These are phyloP conservation scores for Beaufortia kweichowensis DNA, from an alignment of 2,113 vertebrate species.

Conservation along the genomic window DNA sequence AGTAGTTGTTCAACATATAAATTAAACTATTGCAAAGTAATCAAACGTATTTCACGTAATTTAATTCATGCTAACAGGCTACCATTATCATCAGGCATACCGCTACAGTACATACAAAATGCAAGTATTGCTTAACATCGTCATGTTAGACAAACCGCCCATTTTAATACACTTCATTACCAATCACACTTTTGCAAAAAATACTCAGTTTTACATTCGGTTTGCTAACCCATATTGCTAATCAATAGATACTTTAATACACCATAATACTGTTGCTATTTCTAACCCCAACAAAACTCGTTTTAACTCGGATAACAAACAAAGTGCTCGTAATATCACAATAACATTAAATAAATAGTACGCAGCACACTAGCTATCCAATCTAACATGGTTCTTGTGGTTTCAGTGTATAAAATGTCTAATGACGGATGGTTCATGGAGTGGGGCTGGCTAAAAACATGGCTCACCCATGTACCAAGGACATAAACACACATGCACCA, in stretches of 20 bases:
- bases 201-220: conserved; percentile 9
- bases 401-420: neutral
- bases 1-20: neutral
- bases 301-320: neutral
- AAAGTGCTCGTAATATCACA: neutral
- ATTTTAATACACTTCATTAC: neutral
- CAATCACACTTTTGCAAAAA: neutral
- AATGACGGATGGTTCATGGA: conserved; percentile 7
- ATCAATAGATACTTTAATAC: conserved; percentile 11
- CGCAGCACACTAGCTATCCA: neutral
- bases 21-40: neutral
- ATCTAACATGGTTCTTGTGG: neutral
- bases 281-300: neutral
- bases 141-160: neutral
- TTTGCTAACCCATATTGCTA: conserved; percentile 31
- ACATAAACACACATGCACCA: neutral
- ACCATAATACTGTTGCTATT: conserved; percentile 22
- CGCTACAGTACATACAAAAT: neutral
- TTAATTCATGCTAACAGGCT: conserved; percentile 10
- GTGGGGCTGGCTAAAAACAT: conserved; percentile 28
- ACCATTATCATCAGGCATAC: neutral
- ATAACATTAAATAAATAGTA: neutral
- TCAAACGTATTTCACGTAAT: neutral
- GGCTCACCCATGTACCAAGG: conserved; percentile 35
- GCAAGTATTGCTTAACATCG: neutral